Conservation (phyloP, 2,113 vertebrate species). For the Terrapene triunguis region DNA sequence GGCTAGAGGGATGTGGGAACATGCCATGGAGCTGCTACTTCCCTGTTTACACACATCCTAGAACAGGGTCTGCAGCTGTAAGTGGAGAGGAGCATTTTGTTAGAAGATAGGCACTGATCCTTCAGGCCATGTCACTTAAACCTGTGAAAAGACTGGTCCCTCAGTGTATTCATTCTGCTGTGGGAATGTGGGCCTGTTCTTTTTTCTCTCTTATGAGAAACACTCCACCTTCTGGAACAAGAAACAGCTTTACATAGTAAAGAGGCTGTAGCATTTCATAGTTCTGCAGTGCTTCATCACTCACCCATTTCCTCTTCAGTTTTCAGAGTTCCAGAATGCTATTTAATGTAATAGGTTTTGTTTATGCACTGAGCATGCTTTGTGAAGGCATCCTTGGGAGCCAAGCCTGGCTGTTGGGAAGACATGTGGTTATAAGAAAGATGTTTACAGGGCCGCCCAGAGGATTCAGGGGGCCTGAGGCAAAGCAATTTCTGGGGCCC, state of each 20-base stretch:
- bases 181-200: neutral
- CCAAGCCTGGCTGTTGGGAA: neutral
- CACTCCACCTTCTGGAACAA: neutral
- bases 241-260: neutral
- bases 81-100: neutral
- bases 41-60: neutral
- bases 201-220: neutral
- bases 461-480: no score
- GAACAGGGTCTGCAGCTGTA: neutral
- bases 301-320: fast-evolving
- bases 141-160: neutral
- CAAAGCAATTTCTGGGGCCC: no score
- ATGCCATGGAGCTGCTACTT: fast-evolving
- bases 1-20: neutral
- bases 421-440: neutral
- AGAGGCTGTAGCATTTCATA: neutral
- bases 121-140: neutral
- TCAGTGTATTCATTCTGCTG: neutral
- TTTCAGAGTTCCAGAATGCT: neutral
- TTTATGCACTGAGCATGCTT: neutral
- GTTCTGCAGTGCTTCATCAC: neutral
- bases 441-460: neutral
- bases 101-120: neutral
- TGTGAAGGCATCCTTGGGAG: neutral
- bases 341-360: neutral